Evolutionary conservation across 1,140 invertebrate genomes (phyloP).

Genomic region (Heliothis virescens): DNA sequence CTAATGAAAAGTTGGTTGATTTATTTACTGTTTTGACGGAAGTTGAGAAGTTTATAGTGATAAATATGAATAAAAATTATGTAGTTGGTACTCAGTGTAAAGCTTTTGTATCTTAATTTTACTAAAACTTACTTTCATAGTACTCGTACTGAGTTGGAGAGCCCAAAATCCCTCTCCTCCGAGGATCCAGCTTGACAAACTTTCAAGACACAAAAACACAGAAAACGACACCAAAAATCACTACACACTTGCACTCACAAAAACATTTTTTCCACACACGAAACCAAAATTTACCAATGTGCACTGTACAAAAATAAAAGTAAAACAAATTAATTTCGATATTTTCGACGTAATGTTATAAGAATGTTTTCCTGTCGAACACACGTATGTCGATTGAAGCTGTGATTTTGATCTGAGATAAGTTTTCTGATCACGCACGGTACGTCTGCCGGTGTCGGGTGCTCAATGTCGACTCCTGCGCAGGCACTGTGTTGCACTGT

Average conservation of each 20-base stretch:
- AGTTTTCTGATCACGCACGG: slow-evolving; percentile 67
- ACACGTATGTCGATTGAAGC: slow-evolving; percentile 58
- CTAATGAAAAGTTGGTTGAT: not conserved
- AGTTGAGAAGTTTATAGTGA: no score
- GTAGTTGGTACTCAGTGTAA: not conserved
- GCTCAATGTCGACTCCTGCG: slow-evolving; percentile 35
- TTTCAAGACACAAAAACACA: slow-evolving; percentile 29
- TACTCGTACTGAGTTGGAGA: slow-evolving; percentile 50
- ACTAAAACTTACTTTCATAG: slow-evolving; percentile 58
- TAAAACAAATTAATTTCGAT: not conserved
- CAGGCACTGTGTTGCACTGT: slow-evolving; percentile 53
- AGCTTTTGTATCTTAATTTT: not conserved
- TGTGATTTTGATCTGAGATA: slow-evolving; percentile 67
- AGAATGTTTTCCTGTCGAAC: slow-evolving; percentile 46
- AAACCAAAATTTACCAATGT: slow-evolving; percentile 31
- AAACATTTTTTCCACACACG: slow-evolving; percentile 23
- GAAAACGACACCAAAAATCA: slow-evolving; percentile 48
- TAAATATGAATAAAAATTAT: not conserved
- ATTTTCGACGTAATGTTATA: not conserved
- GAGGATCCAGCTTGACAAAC: slow-evolving; percentile 64
- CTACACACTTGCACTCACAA: slow-evolving; percentile 36
- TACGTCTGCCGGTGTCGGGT: slow-evolving; percentile 52
- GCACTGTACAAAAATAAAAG: not conserved
- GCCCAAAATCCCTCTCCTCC: slow-evolving; percentile 63
- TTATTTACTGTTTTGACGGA: not conserved